A percentile compares a stretch with the other conserved stretches of the same genome.
These are phyloP conservation scores for Tuta absoluta DNA, from an alignment of 2,888 invertebrate species.

Conservation along the genomic window DNA sequence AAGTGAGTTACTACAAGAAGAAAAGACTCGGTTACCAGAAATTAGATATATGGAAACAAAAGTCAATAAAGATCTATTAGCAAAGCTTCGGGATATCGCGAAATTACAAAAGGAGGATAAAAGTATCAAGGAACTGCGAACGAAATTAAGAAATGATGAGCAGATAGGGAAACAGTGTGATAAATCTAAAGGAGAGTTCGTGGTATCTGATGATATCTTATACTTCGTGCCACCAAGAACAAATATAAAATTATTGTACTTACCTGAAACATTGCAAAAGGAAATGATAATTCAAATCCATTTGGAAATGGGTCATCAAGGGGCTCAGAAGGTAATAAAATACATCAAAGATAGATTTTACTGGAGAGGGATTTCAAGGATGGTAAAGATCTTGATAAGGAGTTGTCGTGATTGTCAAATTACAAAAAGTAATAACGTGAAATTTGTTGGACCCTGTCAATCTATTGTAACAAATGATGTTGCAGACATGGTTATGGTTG, in stretches of 20 bases:
- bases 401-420: slow-evolving; percentile 37
- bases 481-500: neutral
- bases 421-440: slow-evolving; percentile 30
- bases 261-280: slow-evolving; percentile 22
- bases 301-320: slow-evolving; percentile 39
- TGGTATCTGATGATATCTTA: neutral
- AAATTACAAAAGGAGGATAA: slow-evolving; percentile 27
- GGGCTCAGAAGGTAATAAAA: slow-evolving; percentile 34
- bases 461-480: neutral
- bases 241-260: neutral
- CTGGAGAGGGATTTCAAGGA: slow-evolving; percentile 31
- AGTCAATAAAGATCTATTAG: slow-evolving; percentile 19
- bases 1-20: slow-evolving; percentile 29
- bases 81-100: slow-evolving; percentile 16
- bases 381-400: slow-evolving; percentile 29
- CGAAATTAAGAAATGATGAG: neutral
- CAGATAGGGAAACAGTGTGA: neutral
- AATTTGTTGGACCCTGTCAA: slow-evolving; percentile 7
- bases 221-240: neutral
- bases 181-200: neutral
- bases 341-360: slow-evolving; percentile 36
- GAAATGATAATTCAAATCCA: slow-evolving; percentile 32
- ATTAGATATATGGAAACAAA: slow-evolving; percentile 28
- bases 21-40: slow-evolving; percentile 27
- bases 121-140: slow-evolving; percentile 22